Base-by-base conservation (phyloP, 2,797 vertebrate species). In the Clarias pachynema region DNA sequence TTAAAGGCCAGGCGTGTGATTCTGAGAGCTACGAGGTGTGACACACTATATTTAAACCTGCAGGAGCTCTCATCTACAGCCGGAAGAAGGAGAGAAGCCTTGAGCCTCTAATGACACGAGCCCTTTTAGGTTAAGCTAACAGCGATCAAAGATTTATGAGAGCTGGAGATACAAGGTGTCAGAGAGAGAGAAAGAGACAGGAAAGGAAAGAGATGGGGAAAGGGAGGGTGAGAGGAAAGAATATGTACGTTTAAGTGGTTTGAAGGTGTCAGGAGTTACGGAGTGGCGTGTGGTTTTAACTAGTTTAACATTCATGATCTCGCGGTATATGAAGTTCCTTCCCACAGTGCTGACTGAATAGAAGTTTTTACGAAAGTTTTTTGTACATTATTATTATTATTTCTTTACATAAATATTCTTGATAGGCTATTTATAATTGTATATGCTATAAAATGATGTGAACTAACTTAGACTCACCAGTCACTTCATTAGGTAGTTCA, bases 51-150 rank as follows among this genome's bases (percentile, higher is more conserved):
- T 86, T 86, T 86, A 86, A 84, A 79, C 82, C 59, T 9, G 37
- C 85, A 82, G 73, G 72, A 83, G 65, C 80, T 63, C 63, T 62
- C 85, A 77, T 79, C 73, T 72, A 24, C 86, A 65, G 59, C 69
- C 68, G 91, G 92, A 92, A 82, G 90, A 91, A 87, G 84, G 81
- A 85, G 81, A 77, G 89, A 81, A 15, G 12, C 78, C 90, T 79
- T 84, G 88, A 91, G 89, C 59, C 49, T 65, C 37, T 74, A 80
- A 66, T 24, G 82, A 56, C 81, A 83, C 49, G 5, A 44, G 37
- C 44, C 75, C 81, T 63, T 84, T 86, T 65, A 65, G 66, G 85
- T 79, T 57, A 86, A 40, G 68, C 68, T 65, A 73, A 83, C 44
- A 91, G 88, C 84, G 24, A 66, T 88, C 90, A 87, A 88, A 77